These are phyloP conservation scores for Lacerta bilineata DNA, from an alignment of 2,797 vertebrate genomes.

Conservation along the genomic window DNA sequence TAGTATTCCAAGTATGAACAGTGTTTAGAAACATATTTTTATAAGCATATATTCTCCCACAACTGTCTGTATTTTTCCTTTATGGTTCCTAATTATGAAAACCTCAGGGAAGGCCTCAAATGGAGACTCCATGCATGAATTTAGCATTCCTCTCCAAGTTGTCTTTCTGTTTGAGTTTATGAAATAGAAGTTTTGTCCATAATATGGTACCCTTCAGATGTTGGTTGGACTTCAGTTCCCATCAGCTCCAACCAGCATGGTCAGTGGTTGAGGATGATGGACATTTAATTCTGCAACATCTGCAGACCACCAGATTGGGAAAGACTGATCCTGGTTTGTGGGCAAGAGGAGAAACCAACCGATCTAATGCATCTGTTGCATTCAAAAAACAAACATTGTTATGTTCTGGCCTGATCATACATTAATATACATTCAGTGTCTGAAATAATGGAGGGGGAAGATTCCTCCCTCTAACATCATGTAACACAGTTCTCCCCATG, in stretches of 20 bases:
- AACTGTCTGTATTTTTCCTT: slow-evolving; percentile 4
- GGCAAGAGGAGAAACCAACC: neutral
- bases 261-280: too few species aligned
- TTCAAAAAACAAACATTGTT: neutral
- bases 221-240: too few species aligned
- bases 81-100: neutral
- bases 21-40: slow-evolving; percentile 39
- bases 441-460: neutral
- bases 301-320: too few species aligned
- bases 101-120: slow-evolving; percentile 25
- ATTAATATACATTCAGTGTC: neutral
- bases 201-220: too few species aligned
- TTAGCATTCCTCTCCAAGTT: neutral
- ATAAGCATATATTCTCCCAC: slow-evolving; percentile 32
- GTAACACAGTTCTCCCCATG: too few species aligned
- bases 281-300: too few species aligned
- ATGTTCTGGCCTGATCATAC: neutral
- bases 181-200: neutral
- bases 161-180: neutral
- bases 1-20: slow-evolving; percentile 17
- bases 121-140: slow-evolving; percentile 22
- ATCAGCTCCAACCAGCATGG: too few species aligned
- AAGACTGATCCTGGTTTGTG: neutral
- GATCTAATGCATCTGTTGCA: neutral
- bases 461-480: neutral